These are phyloP conservation scores for Anisognathus igniventris DNA, from an alignment of 2,797 vertebrate species.

Conservation along the genomic window DNA sequence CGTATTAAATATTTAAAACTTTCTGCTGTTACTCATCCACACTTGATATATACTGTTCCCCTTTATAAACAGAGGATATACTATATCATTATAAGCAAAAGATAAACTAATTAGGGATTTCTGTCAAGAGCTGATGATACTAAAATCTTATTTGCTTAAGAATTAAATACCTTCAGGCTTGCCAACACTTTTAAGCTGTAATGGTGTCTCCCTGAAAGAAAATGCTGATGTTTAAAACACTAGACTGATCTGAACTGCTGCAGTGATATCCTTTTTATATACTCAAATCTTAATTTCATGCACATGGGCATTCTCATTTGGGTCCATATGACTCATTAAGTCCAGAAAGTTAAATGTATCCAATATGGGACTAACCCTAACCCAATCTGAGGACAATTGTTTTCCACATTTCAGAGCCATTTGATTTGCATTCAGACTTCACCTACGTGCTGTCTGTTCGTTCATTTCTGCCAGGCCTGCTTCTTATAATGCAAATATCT, in stretches of 20 bases:
- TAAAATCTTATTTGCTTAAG: neutral
- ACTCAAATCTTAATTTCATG: neutral
- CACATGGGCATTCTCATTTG: neutral
- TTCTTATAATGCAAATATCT: neutral
- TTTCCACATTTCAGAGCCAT: neutral
- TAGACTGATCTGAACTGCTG: neutral
- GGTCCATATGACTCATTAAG: neutral
- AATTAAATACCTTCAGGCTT: neutral
- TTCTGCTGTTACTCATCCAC: neutral
- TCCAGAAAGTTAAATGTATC: conserved; percentile 3
- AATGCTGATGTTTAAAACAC: neutral
- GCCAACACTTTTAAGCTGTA: neutral
- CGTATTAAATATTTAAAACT: neutral
- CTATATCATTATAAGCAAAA: neutral
- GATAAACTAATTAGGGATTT: conserved; percentile 25
- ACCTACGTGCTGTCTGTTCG: neutral
- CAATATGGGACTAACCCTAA: neutral
- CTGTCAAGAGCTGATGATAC: conserved; percentile 6
- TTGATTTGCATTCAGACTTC: neutral
- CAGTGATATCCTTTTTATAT: neutral
- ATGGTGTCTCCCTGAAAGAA: neutral
- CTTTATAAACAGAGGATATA: neutral
- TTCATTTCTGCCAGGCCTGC: neutral
- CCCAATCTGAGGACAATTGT: neutral
- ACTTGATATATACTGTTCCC: neutral